Evolutionary conservation across 2,797 vertebrate species (phyloP), one percentile per base, ranked within the genome.

Genomic region (Argyrosomus regius): DNA sequence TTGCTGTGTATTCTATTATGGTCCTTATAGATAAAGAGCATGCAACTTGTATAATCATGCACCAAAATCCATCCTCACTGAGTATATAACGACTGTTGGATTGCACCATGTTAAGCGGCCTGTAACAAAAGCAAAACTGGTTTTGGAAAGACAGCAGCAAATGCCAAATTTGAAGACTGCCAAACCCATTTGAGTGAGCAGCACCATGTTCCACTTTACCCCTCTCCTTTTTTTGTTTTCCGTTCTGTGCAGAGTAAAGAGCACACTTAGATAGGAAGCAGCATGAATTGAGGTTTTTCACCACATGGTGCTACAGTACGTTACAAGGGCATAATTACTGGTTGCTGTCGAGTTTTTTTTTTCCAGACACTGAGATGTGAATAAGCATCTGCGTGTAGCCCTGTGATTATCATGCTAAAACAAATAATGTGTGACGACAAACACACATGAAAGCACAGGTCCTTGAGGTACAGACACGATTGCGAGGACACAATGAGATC

Each of bases 241-340:
- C 48, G 75, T 48, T 75, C 52, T 71, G 58, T 46, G 58, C 18
- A 18, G 66, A 61, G 72, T 72, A 68, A 39, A 86, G 54, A 75
- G 70, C 73, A 72, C 59, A 45, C 50, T 79, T 31, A 49, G 22
- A 62, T 6, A 41, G 43, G 49, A 74, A 77, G 69, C 48, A 43
- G 61, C 62, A 28, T 50, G 72, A 71, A 80, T 65, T 6, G 35
- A 56, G 54, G 52, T 74, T 81, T 82, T 80, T 84, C 57, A n/a
- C 72, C 13, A 64, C 54, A 16, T 59, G 60, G 48, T 45, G 59
- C 82, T 57, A 59, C 58, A 68, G 57, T 43, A 39, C 63, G 81
- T 78, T 59, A 75, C 48, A 46, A 86, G 81, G 41, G 24, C 39
- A 26, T 86, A 87, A 90, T 89, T 81, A 80, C 62, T 20, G 61